Conservation (phyloP, 2,888 invertebrate species). For the Ormyrus nitidulus region DNA sequence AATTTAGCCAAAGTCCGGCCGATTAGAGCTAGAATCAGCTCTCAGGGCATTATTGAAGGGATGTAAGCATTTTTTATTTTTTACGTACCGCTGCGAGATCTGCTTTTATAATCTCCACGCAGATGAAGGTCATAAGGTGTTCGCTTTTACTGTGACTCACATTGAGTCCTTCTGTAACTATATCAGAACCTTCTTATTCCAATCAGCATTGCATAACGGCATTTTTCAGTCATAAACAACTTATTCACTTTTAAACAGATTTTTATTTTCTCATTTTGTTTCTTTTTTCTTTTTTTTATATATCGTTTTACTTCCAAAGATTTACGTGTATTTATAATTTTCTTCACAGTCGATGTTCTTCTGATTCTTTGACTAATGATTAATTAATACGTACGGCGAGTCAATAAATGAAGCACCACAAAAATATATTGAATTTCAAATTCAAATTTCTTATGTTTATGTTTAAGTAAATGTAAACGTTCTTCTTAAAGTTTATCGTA, state of each 20-base stretch:
- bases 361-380: slow-evolving; percentile 21
- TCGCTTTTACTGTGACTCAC: slow-evolving; percentile 61
- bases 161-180: slow-evolving; percentile 61
- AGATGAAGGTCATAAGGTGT: slow-evolving; percentile 21
- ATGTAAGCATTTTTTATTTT: slow-evolving; percentile 57
- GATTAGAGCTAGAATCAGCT: slow-evolving; percentile 53
- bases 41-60: slow-evolving; percentile 65
- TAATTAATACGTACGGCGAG: background rate
- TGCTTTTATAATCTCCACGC: slow-evolving; percentile 41
- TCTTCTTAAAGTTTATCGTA: no score
- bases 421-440: slow-evolving; percentile 15
- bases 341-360: slow-evolving; percentile 23
- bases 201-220: slow-evolving; percentile 39
- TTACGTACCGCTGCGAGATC: slow-evolving; percentile 32
- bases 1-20: slow-evolving; percentile 55
- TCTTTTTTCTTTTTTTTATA: slow-evolving; percentile 32
- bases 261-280: slow-evolving; percentile 33
- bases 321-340: slow-evolving; percentile 35
- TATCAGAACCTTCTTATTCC: slow-evolving; percentile 33
- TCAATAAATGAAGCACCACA: slow-evolving; percentile 1
- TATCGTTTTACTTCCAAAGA: slow-evolving; percentile 52
- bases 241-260: slow-evolving; percentile 14
- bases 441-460: background rate
- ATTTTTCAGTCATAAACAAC: slow-evolving; percentile 46
- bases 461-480: background rate